A percentile compares a stretch with the other conserved stretches of the same genome.
These are phyloP conservation scores for Protonibea diacanthus DNA, from an alignment of 2,797 vertebrate species.

Conservation along the genomic window DNA sequence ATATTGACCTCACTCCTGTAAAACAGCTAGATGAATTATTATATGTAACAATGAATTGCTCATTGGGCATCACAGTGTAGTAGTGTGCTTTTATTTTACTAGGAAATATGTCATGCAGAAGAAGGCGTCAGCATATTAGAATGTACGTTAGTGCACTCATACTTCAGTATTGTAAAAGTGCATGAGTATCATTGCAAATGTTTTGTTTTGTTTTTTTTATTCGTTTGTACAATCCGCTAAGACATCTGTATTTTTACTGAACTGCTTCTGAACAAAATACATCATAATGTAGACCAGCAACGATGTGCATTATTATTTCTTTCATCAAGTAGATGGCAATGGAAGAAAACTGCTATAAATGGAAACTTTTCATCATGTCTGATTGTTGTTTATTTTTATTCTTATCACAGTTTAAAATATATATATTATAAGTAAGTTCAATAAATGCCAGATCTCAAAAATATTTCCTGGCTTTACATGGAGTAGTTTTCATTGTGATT, in stretches of 20 bases:
- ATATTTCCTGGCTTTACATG: neutral
- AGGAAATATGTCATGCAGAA: constrained; percentile 69
- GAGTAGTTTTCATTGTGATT: constrained; percentile 8
- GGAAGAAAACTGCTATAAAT: constrained; percentile 31
- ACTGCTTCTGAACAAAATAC: constrained; percentile 74
- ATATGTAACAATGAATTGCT: constrained; percentile 63
- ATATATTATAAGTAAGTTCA: constrained; percentile 17
- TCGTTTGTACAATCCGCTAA: constrained; percentile 76
- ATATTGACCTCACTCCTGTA: constrained; percentile 62
- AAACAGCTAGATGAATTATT: constrained; percentile 52
- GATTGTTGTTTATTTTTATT: constrained; percentile 32
- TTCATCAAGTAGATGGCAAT: constrained; percentile 17
- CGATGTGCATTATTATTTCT: constrained; percentile 57
- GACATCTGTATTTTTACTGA: constrained; percentile 80
- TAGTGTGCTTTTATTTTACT: constrained; percentile 79
- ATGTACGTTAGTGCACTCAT: constrained; percentile 81
- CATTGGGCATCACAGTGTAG: constrained; percentile 66
- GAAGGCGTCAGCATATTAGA: constrained; percentile 75
- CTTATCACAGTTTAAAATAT: constrained; percentile 10
- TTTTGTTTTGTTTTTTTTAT: constrained; percentile 33
- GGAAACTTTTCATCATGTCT: constrained; percentile 37
- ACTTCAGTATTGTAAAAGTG: constrained; percentile 77
- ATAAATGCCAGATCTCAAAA: constrained; percentile 4
- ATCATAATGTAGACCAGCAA: constrained; percentile 59
- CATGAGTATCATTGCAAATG: constrained; percentile 74